Conservation (phyloP, 2,113 vertebrate species). For the Phrynosoma blainvillii region DNA sequence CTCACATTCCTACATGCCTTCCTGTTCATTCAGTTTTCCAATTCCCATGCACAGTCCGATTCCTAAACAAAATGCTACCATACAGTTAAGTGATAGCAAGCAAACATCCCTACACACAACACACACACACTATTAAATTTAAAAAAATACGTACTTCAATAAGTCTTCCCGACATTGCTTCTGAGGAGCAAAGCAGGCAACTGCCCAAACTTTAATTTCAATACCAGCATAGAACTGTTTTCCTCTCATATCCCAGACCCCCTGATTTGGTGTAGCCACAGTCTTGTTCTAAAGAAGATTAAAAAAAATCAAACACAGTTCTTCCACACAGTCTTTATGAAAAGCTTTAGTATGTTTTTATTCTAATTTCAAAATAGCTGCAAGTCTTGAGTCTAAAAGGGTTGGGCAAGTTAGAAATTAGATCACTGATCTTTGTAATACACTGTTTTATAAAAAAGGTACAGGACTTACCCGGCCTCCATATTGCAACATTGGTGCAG, state of each 20-base stretch:
- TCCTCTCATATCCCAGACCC: conserved; percentile 99
- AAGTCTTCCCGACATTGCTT: conserved; percentile 98
- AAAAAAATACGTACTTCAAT: conserved; percentile 89
- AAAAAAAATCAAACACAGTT: not conserved
- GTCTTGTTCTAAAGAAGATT: conserved; percentile 91
- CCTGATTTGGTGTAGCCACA: conserved; percentile 98
- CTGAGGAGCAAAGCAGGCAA: conserved; percentile 98
- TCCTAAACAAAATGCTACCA: not conserved
- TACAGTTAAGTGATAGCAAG: too few species aligned
- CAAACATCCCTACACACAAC: too few species aligned
- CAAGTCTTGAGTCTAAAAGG: not conserved
- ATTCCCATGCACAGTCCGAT: not conserved
- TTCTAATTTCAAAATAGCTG: not conserved
- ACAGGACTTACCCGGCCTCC: conserved; percentile 93
- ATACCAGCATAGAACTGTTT: conserved; percentile 99
- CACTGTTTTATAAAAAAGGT: not conserved
- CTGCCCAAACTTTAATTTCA: conserved; percentile 99
- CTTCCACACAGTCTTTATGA: not conserved
- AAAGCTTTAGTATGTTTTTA: not conserved
- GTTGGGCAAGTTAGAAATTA: too few species aligned
- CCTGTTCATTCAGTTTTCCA: not conserved
- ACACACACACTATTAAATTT: conserved; percentile 36
- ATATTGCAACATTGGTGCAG: conserved; percentile 98
- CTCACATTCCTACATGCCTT: not conserved
- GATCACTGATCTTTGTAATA: not conserved